Evolutionary conservation across 2,113 vertebrate genomes (phyloP).

Genomic region (Paracanthobrama guichenoti): DNA sequence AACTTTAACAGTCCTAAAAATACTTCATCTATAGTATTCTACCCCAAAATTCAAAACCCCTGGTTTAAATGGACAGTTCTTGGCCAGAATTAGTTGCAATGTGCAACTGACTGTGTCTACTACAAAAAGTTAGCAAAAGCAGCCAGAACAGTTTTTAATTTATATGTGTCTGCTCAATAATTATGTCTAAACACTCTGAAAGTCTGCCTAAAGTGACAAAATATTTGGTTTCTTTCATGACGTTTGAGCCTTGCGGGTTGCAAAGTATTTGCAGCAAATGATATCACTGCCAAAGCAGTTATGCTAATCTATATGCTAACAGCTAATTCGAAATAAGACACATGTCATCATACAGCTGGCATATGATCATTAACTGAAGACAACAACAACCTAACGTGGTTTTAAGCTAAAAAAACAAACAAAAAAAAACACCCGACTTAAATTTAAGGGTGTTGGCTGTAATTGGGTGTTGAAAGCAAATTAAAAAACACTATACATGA

Average conservation of each 20-base stretch:
- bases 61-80: too few relatives aligned
- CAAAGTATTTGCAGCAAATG: not conserved
- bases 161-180: not conserved
- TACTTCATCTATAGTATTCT: too few relatives aligned
- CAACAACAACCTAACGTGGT: not conserved
- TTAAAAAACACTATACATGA: not conserved
- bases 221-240: not conserved
- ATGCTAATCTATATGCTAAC: not conserved
- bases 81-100: too few relatives aligned
- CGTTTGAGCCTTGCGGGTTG: not conserved
- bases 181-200: not conserved
- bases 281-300: not conserved
- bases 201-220: not conserved
- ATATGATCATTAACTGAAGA: conserved; percentile 9
- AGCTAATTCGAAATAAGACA: not conserved
- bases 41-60: too few relatives aligned
- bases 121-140: not conserved
- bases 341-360: not conserved
- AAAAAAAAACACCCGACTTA: not conserved
- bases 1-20: too few relatives aligned
- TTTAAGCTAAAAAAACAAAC: not conserved
- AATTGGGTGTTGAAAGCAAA: conserved; percentile 15
- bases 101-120: not conserved
- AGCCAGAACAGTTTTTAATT: not conserved
- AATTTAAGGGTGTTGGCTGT: conserved; percentile 24